Conservation (phyloP, 2,888 invertebrate genomes). For the Koerneria pararmatus region DNA sequence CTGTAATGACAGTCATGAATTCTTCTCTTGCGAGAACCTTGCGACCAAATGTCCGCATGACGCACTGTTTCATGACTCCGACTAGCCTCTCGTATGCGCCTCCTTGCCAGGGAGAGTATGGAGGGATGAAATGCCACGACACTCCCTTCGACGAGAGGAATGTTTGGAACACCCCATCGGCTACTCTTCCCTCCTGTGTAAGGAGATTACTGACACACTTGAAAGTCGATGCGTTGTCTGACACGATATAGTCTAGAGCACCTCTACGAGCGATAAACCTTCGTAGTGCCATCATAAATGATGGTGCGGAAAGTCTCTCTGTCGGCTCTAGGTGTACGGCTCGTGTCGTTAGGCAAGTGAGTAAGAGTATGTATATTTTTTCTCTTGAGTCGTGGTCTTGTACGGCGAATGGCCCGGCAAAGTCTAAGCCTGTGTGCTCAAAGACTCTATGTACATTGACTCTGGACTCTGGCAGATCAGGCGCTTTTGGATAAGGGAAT, state of each 20-base stretch:
- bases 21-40: neutral
- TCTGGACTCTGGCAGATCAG: constrained; percentile 43
- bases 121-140: constrained; percentile 59
- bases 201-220: too few species aligned
- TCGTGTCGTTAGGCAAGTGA: constrained; percentile 60
- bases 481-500: constrained; percentile 55
- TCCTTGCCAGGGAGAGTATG: constrained; percentile 62
- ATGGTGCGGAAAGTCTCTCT: constrained; percentile 47
- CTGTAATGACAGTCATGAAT: neutral
- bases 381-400: constrained; percentile 30
- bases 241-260: constrained; percentile 42
- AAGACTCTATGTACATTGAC: constrained; percentile 54
- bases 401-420: constrained; percentile 2
- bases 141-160: constrained; percentile 30
- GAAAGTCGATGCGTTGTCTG: constrained; percentile 62
- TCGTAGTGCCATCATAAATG: constrained; percentile 55
- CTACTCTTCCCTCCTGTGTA: constrained; percentile 38
- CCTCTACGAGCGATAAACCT: constrained; percentile 58
- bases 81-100: constrained; percentile 62
- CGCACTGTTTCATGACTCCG: constrained; percentile 27
- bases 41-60: neutral
- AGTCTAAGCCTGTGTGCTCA: constrained; percentile 31
- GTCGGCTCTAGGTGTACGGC: constrained; percentile 60
- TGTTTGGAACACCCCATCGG: neutral
- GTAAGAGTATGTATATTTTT: constrained; percentile 58